Evolutionary conservation across 2,113 vertebrate genomes (phyloP).

Genomic region (Oreochromis aureus): DNA sequence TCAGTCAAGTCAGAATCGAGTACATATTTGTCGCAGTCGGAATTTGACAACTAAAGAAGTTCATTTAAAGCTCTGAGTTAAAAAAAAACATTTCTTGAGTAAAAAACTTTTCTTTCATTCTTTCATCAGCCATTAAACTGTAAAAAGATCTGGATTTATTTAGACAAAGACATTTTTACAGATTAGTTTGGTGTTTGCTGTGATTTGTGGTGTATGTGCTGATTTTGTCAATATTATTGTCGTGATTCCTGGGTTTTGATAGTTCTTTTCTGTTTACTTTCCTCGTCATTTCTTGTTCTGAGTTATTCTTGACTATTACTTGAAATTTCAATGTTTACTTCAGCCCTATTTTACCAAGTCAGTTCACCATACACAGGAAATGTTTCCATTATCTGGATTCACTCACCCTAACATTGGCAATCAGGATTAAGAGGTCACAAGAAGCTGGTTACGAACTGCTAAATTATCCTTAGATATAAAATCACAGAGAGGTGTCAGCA

Average conservation of each 20-base stretch:
- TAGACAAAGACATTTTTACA: not conserved
- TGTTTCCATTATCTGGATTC: too few relatives aligned
- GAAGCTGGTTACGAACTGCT: too few relatives aligned
- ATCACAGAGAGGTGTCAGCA: too few relatives aligned
- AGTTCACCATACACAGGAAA: not conserved
- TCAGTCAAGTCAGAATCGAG: constrained; percentile 8
- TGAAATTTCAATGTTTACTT: not conserved
- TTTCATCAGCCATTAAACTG: not conserved
- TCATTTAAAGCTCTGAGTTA: not conserved
- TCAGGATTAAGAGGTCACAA: too few relatives aligned
- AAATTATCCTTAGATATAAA: too few relatives aligned
- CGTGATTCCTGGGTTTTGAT: not conserved
- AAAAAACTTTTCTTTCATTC: not conserved
- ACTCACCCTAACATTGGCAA: too few relatives aligned
- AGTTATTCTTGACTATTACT: not conserved
- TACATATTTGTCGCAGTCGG: not conserved
- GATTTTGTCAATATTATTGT: not conserved
- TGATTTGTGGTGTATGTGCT: not conserved
- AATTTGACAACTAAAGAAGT: not conserved
- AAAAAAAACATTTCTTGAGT: not conserved
- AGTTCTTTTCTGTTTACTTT: not conserved
- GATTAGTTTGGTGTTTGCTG: not conserved
- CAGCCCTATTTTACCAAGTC: not conserved
- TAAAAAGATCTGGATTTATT: not conserved
- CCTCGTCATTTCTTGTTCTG: not conserved